Evolutionary conservation across 1,140 invertebrate species (phyloP).

Genomic region (Wiebesia pumilae): DNA sequence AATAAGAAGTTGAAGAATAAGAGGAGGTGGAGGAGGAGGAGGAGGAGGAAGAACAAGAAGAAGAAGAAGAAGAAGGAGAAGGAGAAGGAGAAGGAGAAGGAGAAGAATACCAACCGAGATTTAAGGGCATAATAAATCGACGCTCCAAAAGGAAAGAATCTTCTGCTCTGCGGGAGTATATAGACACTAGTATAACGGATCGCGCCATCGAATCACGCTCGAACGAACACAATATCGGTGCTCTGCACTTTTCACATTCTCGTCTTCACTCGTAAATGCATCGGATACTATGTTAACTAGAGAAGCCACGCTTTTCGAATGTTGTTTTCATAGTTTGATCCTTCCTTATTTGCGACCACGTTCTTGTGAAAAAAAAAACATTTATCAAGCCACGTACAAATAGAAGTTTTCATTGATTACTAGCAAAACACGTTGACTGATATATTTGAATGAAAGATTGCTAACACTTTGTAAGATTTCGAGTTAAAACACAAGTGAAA

Average conservation of each 20-base stretch:
- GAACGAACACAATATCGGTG: background rate
- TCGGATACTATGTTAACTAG: background rate
- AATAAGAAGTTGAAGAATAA: background rate
- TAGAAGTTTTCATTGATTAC: too few relatives aligned
- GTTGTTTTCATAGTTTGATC: background rate
- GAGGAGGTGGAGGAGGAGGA: background rate
- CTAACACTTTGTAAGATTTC: background rate
- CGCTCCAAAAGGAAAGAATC: slow-evolving; percentile 34
- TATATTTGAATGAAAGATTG: too few relatives aligned
- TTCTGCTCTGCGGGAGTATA: slow-evolving; percentile 23
- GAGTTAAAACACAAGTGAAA: background rate
- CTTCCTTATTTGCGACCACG: too few relatives aligned
- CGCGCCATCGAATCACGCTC: background rate
- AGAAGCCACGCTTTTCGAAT: background rate
- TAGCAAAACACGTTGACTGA: too few relatives aligned
- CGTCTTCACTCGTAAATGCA: too few relatives aligned
- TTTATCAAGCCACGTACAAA: too few relatives aligned
- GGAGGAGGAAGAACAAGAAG: background rate
- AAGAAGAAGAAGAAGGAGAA: slow-evolving; percentile 1
- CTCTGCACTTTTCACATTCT: background rate
- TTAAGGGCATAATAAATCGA: slow-evolving; percentile 52
- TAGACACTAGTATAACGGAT: background rate
- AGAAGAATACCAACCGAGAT: slow-evolving; percentile 23
- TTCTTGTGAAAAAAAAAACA: too few relatives aligned
- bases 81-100: background rate